Evolutionary conservation across 2,113 vertebrate genomes (phyloP), one percentile per base, ranked within the genome.

Genomic region (Pampusana beccarii): DNA sequence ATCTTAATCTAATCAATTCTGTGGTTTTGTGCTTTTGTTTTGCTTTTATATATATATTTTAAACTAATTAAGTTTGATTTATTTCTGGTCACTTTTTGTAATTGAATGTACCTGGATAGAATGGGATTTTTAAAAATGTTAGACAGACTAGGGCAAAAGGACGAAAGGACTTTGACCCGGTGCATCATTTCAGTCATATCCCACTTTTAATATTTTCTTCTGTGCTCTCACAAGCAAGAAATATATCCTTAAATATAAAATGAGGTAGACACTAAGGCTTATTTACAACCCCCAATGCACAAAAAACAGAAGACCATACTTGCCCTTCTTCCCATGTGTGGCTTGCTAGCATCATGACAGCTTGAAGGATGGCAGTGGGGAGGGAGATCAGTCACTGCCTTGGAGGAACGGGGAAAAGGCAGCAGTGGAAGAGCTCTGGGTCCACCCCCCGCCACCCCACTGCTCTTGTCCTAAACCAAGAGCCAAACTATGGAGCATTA

Each of bases 41-140:
- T 82, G 29, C 6, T 56, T 73, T 21, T 16, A 25, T 34, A 40
- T 72, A 18, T n/a, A 56, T n/a, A 19, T 29, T 48, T 93, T 92
- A 66, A 86, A 48, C 33, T 93, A 89, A 96, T 95, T 93, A 65
- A 70, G 54, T 81, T 92, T 95, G 93, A 93, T 96, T 92, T 96
- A 87, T 95, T 95, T 90, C 72, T 89, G 78, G 91, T 95, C 95
- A 91, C 65, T 96, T 89, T 46, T 72, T 87, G 50, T 95, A 87
- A 97, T 82, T 83, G 40, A 94, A 97, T 95, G 51, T 95, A 83
- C n/a, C 33, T 48, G 33, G 28, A 28, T 53, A 53, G 94, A 96
- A 95, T 77, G 61, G 86, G 56, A 94, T 95, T 96, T 90, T 82
- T 42, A 77, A 90, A 86, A 83, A 72, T 78, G 18, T 38, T 74